A percentile compares a stretch with the other conserved stretches of the same genome.
phyloP scores from a whole-genome alignment of 2,797 vertebrate species.

The Poeciliopsis gracilis region DNA sequence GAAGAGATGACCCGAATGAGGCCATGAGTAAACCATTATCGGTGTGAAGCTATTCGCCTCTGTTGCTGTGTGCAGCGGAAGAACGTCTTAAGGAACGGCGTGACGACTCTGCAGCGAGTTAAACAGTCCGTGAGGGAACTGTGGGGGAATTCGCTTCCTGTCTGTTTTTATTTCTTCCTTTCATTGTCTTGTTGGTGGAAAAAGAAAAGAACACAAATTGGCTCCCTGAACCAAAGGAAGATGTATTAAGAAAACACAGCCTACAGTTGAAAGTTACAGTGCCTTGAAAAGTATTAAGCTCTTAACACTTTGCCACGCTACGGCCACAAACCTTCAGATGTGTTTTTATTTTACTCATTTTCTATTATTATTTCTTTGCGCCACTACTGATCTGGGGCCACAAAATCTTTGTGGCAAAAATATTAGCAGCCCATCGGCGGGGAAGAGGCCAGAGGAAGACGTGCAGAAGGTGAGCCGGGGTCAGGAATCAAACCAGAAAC shows the following conservation, averaged over 20 bases:
- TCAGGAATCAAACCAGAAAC: neutral
- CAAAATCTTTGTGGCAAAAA: neutral
- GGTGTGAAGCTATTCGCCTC: slow-evolving; percentile 26
- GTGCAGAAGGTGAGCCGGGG: neutral
- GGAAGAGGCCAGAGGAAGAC: neutral
- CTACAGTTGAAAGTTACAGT: neutral
- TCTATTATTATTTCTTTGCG: neutral
- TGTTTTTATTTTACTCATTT: neutral
- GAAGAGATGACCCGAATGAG: slow-evolving; percentile 26
- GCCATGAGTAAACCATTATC: slow-evolving; percentile 33
- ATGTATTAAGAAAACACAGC: neutral
- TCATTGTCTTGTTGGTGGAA: neutral
- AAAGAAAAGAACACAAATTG: neutral
- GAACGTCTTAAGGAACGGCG: slow-evolving; percentile 58
- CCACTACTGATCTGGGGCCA: no score
- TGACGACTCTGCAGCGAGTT: slow-evolving; percentile 64
- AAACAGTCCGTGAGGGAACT: slow-evolving; percentile 50
- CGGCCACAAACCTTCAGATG: neutral
- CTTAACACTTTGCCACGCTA: neutral
- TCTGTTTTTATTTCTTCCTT: slow-evolving; percentile 30
- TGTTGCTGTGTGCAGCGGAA: slow-evolving; percentile 39
- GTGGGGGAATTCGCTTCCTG: slow-evolving; percentile 73
- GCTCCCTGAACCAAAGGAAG: neutral
- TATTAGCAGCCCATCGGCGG: neutral
- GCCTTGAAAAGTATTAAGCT: neutral